phyloP scores from a whole-genome alignment of 2,113 vertebrate species.

The Mastomys coucha region DNA sequence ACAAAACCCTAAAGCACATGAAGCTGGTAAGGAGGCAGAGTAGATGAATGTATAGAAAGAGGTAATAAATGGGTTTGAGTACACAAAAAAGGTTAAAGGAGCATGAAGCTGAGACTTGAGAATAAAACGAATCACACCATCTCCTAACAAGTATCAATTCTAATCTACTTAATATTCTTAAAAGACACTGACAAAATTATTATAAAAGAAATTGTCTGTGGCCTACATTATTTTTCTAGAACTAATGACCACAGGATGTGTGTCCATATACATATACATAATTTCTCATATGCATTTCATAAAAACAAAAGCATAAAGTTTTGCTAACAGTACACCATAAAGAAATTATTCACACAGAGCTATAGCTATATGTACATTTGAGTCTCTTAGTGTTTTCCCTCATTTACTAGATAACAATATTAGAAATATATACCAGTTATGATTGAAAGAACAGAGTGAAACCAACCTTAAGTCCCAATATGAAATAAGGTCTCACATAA shows the following conservation, averaged over 20 bases:
- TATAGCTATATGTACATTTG: not conserved
- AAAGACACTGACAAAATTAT: not conserved
- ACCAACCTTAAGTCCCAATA: not conserved
- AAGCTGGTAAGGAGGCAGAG: not conserved
- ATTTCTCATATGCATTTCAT: not conserved
- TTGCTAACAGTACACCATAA: slow-evolving; percentile 12
- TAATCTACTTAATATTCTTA: not conserved
- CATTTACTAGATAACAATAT: not conserved
- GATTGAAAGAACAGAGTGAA: not conserved
- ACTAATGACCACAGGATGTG: not conserved
- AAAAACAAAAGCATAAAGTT: not conserved
- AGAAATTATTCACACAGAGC: not conserved
- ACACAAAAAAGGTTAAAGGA: not conserved
- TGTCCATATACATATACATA: fast-evolving
- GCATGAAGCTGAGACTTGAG: not conserved
- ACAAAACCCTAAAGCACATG: not conserved
- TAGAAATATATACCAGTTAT: not conserved
- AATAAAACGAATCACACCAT: not conserved
- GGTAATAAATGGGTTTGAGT: not conserved
- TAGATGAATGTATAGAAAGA: not conserved
- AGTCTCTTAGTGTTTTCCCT: not conserved
- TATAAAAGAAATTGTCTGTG: not conserved
- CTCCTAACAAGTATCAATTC: not conserved
- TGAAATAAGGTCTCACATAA: not conserved
- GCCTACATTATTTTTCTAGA: not conserved